Percentiles rank a stretch among this genome's conserved stretches.
These are phyloP conservation scores for Echeneis naucrates DNA, from an alignment of 2,797 vertebrate genomes.

Conservation along the genomic window DNA sequence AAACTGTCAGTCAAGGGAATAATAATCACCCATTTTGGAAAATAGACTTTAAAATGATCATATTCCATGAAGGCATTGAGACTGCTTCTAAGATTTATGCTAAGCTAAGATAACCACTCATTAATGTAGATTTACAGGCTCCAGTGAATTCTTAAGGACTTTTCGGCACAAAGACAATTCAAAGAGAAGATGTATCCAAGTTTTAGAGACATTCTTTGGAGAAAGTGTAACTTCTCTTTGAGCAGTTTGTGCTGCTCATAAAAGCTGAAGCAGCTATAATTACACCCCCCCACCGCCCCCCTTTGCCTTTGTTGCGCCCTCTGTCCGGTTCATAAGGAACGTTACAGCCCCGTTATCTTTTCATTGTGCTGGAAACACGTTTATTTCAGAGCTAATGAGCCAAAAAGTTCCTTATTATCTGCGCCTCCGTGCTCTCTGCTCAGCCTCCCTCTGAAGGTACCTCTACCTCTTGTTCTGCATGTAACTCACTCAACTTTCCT, in stretches of 20 bases:
- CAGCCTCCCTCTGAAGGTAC: neutral
- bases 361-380: slow-evolving; percentile 44
- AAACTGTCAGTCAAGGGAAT: neutral
- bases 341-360: slow-evolving; percentile 48
- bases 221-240: slow-evolving; percentile 11
- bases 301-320: slow-evolving; percentile 38
- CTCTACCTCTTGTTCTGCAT: neutral
- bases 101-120: too few relatives aligned
- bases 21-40: neutral
- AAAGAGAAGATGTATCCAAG: neutral
- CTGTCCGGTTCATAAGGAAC: slow-evolving; percentile 40
- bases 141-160: too few relatives aligned
- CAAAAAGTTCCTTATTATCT: slow-evolving; percentile 50
- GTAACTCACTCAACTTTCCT: neutral
- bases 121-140: too few relatives aligned
- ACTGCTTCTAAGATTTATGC: too few relatives aligned
- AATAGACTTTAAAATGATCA: neutral
- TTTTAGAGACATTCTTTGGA: neutral
- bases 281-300: slow-evolving; percentile 46
- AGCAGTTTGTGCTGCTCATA: slow-evolving; percentile 10
- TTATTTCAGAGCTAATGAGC: slow-evolving; percentile 58
- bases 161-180: too few relatives aligned
- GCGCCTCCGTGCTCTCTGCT: neutral
- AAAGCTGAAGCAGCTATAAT: slow-evolving; percentile 63
- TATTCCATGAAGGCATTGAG: neutral